phyloP scores from a whole-genome alignment of 2,113 vertebrate species.

The Phasianus colchicus region DNA sequence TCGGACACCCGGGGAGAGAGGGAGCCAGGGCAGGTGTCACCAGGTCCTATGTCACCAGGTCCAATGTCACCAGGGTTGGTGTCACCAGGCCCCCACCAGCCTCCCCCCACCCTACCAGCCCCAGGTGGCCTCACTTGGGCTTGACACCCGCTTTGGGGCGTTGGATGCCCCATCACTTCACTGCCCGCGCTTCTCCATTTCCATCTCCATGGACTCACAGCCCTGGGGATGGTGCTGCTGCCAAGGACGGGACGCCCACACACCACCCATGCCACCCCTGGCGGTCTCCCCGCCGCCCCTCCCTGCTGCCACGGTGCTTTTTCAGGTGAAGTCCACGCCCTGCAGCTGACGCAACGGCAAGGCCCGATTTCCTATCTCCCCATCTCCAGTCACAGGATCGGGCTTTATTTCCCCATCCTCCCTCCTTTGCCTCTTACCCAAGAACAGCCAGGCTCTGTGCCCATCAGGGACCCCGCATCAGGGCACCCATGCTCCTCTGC shows the following conservation, averaged over 20 bases:
- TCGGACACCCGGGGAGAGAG: too few species aligned
- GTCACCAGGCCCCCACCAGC: too few species aligned
- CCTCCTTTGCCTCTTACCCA: conserved; percentile 47
- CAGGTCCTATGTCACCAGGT: too few species aligned
- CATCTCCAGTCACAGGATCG: conserved; percentile 51
- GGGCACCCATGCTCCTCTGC: neutral
- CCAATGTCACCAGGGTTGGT: too few species aligned
- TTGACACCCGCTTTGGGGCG: neutral
- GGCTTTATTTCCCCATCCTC: conserved; percentile 49
- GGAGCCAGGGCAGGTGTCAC: too few species aligned
- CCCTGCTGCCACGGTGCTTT: conserved; percentile 57
- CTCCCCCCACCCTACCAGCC: neutral
- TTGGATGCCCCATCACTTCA: neutral
- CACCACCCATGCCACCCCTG: neutral
- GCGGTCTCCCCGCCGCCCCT: conserved; percentile 42
- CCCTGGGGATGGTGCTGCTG: too few species aligned
- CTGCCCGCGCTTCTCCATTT: neutral
- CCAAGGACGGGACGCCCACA: too few species aligned
- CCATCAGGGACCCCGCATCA: neutral
- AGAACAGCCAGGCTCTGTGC: neutral
- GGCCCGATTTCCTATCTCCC: conserved; percentile 51
- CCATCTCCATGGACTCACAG: neutral
- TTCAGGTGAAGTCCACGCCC: conserved; percentile 72
- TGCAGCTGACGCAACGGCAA: conserved; percentile 56
- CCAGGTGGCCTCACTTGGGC: neutral